A percentile compares a stretch with the other conserved stretches of the same genome.
Evolutionary conservation across 2,113 vertebrate genomes (phyloP).

Genomic region (Bucco capensis): DNA sequence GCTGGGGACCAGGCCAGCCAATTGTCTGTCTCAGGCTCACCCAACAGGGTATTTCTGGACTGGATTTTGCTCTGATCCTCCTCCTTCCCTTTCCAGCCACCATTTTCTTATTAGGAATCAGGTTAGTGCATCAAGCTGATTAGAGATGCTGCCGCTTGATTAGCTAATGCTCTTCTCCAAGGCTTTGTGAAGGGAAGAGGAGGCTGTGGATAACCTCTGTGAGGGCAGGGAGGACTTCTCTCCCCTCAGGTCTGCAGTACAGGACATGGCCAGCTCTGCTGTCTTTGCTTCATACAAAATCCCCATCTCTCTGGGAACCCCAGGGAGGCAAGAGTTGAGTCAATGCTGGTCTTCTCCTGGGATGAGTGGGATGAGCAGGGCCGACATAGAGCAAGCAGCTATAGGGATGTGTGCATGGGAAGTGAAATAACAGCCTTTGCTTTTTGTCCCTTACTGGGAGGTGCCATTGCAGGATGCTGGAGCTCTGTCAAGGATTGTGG

Average conservation of each 20-base stretch:
- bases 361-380: not conserved
- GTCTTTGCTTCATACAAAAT: not conserved
- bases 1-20: not conserved
- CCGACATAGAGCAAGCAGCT: not conserved
- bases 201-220: not conserved
- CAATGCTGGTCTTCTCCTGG: not conserved
- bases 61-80: not conserved
- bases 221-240: not conserved
- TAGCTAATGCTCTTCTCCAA: constrained; percentile 40
- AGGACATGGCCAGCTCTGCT: not conserved
- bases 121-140: constrained; percentile 66
- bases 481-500: not conserved
- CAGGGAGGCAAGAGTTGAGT: not conserved
- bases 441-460: not conserved
- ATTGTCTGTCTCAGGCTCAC: not conserved
- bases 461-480: not conserved
- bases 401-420: fast-evolving
- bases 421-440: fast-evolving
- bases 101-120: constrained; percentile 64
- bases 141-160: constrained; percentile 63
- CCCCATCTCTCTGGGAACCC: fast-evolving
- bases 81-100: not conserved
- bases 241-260: not conserved
- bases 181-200: not conserved
- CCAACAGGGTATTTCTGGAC: constrained; percentile 1